A percentile compares a stretch with the other conserved stretches of the same genome.
These are phyloP conservation scores for Aldabrachelys gigantea DNA, from an alignment of 2,113 vertebrate species.

Conservation along the genomic window DNA sequence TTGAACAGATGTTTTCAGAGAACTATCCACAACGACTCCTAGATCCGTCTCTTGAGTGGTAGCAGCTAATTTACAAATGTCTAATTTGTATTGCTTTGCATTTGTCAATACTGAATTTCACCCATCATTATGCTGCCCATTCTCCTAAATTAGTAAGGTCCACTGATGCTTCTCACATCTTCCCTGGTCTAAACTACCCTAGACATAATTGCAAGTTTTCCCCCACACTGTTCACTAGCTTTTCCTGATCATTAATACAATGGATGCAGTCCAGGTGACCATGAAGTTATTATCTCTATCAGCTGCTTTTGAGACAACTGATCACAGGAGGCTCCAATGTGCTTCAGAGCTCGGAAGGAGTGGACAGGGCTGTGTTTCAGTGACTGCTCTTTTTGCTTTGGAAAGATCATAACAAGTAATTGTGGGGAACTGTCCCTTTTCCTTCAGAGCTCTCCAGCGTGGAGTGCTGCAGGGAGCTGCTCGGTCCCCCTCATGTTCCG, in stretches of 20 bases:
- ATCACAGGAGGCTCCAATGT: not conserved
- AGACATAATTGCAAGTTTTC: not conserved
- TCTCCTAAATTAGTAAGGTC: not conserved
- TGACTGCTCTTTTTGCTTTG: not conserved
- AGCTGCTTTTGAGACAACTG: not conserved
- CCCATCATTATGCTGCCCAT: not conserved
- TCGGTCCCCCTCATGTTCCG: not conserved
- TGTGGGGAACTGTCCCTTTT: not conserved
- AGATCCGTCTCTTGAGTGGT: too few relatives aligned
- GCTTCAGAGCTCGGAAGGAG: not conserved
- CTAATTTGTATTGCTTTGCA: not conserved
- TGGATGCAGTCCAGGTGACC: not conserved
- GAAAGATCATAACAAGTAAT: not conserved
- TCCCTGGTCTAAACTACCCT: not conserved
- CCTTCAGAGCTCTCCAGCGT: not conserved
- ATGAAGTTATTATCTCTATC: not conserved
- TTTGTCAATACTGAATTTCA: not conserved
- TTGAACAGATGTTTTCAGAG: not conserved
- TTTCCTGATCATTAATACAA: not conserved
- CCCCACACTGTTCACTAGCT: not conserved
- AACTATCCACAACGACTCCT: too few relatives aligned
- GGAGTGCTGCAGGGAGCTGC: not conserved
- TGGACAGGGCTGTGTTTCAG: not conserved
- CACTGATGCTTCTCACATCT: not conserved
- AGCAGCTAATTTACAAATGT: not conserved